Percentiles rank a stretch among this genome's conserved stretches.
phyloP scores from a whole-genome alignment of 2,113 vertebrate species.

The Ammodytes marinus region DNA sequence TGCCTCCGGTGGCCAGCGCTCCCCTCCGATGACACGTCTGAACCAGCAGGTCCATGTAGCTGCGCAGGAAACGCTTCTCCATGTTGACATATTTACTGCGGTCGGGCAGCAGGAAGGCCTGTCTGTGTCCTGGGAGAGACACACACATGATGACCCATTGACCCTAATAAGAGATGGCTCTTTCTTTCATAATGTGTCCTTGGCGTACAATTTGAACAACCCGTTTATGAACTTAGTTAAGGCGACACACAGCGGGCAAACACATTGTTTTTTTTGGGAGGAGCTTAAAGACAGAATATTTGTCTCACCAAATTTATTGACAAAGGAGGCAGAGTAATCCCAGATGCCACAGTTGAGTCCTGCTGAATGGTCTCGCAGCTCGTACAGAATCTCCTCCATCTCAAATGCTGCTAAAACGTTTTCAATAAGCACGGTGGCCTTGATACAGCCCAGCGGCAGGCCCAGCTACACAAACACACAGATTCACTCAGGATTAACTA shows the following conservation, averaged over 20 bases:
- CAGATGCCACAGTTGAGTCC: slow-evolving; percentile 90
- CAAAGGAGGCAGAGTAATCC: slow-evolving; percentile 89
- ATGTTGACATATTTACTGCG: slow-evolving; percentile 88
- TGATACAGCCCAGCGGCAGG: slow-evolving; percentile 83
- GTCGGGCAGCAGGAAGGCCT: slow-evolving; percentile 86
- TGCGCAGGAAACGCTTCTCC: slow-evolving; percentile 86
- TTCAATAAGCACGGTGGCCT: slow-evolving; percentile 87
- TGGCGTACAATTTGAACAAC: no score
- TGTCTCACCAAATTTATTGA: slow-evolving; percentile 86
- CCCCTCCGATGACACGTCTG: slow-evolving; percentile 79
- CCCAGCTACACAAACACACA: slow-evolving; percentile 73
- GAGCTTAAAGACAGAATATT: neutral
- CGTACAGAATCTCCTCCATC: slow-evolving; percentile 89
- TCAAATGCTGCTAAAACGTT: slow-evolving; percentile 87
- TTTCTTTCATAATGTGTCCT: neutral
- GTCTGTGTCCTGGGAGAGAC: slow-evolving; percentile 67
- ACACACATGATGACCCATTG: neutral
- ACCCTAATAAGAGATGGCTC: neutral
- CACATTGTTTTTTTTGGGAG: neutral
- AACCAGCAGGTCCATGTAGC: slow-evolving; percentile 84
- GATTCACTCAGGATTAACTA: neutral
- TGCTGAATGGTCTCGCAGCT: slow-evolving; percentile 85
- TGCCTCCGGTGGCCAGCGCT: slow-evolving; percentile 85
- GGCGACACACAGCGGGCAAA: no score
- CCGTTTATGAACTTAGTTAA: no score